Percentiles rank a stretch among this genome's conserved stretches.
Conservation (phyloP, 2,888 invertebrate species). For the Drosophila stalkeri region DNA sequence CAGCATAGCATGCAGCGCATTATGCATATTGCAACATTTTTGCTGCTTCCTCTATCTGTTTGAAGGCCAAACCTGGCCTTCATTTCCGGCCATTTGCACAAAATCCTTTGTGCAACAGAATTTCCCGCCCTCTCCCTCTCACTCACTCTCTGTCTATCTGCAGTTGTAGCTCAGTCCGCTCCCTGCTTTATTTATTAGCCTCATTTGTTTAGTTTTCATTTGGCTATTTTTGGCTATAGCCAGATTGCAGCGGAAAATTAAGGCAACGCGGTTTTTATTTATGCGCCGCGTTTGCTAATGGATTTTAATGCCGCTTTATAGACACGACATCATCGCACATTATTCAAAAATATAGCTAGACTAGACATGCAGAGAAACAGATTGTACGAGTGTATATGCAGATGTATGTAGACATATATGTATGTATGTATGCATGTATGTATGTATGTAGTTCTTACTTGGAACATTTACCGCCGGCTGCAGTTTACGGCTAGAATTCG, state of each 20-base stretch:
- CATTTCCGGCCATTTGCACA: conserved; percentile 51
- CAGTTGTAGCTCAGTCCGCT: no score
- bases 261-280: conserved; percentile 69
- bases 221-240: conserved; percentile 70
- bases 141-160: no score
- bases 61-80: conserved; percentile 61
- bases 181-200: conserved; percentile 63
- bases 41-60: not conserved
- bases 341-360: conserved; percentile 49
- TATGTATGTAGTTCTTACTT: not conserved
- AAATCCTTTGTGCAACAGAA: conserved; percentile 43
- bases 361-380: not conserved
- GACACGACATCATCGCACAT: conserved; percentile 66
- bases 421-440: not conserved
- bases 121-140: conserved; percentile 1
- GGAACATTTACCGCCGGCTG: not conserved
- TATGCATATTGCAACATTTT: conserved; percentile 14
- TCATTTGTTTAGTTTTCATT: conserved; percentile 65
- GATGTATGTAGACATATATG: not conserved
- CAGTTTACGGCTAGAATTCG: not conserved
- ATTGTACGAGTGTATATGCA: not conserved
- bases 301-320: conserved; percentile 73
- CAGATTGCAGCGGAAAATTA: conserved; percentile 66
- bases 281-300: conserved; percentile 70
- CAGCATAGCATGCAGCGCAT: not conserved